Base-by-base conservation (phyloP, 2,113 vertebrate species). In the Chloroceryle aenea region DNA sequence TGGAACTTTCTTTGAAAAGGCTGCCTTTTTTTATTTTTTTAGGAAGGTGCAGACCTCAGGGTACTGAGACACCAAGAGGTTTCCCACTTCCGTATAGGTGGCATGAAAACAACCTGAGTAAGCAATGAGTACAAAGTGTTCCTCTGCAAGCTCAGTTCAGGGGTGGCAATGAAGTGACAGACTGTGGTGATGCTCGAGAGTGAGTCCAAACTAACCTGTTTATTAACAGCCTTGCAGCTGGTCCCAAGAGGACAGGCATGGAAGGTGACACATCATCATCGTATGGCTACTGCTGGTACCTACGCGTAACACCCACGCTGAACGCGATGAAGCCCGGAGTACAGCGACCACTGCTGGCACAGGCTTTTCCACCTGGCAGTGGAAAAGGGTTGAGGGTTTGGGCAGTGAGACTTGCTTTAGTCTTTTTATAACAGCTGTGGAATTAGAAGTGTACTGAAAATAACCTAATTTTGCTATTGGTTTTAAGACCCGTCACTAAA, bases 301-400 rank as follows among this genome's bases (percentile, higher is more conserved):
- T 27, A 61, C 1, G 0, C 0, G 1, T 29, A n/a, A 36, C 0
- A 0, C 13, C 52, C 9, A 3, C 26, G 38, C 47, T 67, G 73
- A 25, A 50, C 0, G 6, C 0, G 1, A 76, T 67, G 73, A 71
- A 50, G 22, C 52, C 34, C 42, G 26, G 0, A 3, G 56, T 42
- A 52, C 16, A 40, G 63, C 0, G 0, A 58, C 23, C 7, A 1
- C 20, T 66, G 56, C 43, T 55, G 34, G 27, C 27, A 50, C 42
- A 32, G 45, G 25, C 12, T 84, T 52, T 71, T 47, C 62, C 29
- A 76, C 32, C 62, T 21, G 45, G 40, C 56, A 71, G 32, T 42
- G 22, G 45, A 61, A 68, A 74, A 78, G 12, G 19, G 55, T 50
- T 1, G 4, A 13, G 67, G 32, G 47, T 2, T 14, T 23, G n/a